A percentile compares a stretch with the other conserved stretches of the same genome.
Conservation (phyloP, 2,888 invertebrate species). For the Lepeophtheirus nordmannii region DNA sequence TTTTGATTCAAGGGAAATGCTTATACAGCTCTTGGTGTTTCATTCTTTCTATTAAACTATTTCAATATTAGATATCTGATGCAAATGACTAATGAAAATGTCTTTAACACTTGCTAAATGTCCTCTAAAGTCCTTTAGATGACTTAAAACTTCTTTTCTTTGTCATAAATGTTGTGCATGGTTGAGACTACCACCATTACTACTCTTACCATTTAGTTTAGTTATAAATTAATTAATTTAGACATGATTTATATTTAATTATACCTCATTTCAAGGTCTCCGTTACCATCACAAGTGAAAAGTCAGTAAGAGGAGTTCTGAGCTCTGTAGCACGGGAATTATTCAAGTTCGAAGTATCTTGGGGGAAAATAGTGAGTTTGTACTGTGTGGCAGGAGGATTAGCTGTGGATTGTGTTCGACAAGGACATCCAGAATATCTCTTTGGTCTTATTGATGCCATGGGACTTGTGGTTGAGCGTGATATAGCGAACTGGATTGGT, state of each 20-base stretch:
- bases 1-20: too few species aligned
- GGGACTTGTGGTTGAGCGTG: constrained; percentile 52
- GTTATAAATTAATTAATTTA: not conserved
- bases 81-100: too few species aligned
- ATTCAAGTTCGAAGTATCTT: constrained; percentile 40
- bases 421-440: constrained; percentile 53
- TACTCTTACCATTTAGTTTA: not conserved
- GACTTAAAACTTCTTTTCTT: too few species aligned
- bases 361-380: constrained; percentile 49
- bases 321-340: constrained; percentile 54
- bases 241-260: not conserved
- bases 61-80: too few species aligned
- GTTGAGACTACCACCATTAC: too few species aligned
- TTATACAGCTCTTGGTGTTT: too few species aligned
- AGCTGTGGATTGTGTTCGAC: constrained; percentile 58
- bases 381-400: constrained; percentile 67
- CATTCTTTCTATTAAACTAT: too few species aligned
- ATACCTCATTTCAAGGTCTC: not conserved
- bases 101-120: too few species aligned
- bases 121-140: too few species aligned
- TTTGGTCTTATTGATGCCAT: constrained; percentile 60
- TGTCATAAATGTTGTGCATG: too few species aligned
- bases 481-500: constrained; percentile 59
- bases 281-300: constrained; percentile 20
- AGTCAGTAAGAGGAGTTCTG: constrained; percentile 46